Conservation (phyloP, 2,797 vertebrate genomes). For the Acanthopagrus latus region DNA sequence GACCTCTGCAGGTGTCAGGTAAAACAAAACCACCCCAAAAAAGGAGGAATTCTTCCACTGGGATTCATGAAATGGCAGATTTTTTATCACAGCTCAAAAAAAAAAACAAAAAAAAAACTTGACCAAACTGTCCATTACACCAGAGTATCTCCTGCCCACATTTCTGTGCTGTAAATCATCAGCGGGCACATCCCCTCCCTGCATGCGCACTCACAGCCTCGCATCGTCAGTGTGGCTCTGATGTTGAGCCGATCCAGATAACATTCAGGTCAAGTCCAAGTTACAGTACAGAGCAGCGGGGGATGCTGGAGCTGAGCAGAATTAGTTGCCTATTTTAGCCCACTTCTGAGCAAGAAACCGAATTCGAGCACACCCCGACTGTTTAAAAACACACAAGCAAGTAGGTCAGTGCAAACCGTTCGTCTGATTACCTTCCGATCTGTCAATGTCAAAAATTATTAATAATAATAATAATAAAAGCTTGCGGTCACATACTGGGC, state of each 20-base stretch:
- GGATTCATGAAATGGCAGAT: neutral
- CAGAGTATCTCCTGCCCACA: constrained; percentile 8
- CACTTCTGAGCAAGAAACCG: constrained; percentile 14
- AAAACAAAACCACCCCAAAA: neutral
- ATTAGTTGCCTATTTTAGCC: constrained; percentile 35
- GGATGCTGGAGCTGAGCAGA: constrained; percentile 59
- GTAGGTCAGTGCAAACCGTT: constrained; percentile 57
- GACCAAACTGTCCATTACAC: constrained; percentile 28
- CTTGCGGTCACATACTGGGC: constrained; percentile 47
- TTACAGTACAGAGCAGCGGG: constrained; percentile 57
- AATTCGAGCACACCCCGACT: constrained; percentile 1
- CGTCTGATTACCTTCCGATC: constrained; percentile 52
- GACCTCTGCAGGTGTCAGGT: constrained; percentile 46
- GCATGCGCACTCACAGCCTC: constrained; percentile 47
- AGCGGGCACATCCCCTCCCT: constrained; percentile 54
- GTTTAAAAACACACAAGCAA: constrained; percentile 29
- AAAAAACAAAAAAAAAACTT: constrained; percentile 42
- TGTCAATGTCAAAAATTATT: constrained; percentile 78
- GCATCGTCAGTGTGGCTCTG: constrained; percentile 59
- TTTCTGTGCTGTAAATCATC: constrained; percentile 34
- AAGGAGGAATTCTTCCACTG: constrained; percentile 10
- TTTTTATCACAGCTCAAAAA: constrained; percentile 7
- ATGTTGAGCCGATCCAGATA: constrained; percentile 74
- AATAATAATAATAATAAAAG: no score
- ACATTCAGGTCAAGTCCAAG: constrained; percentile 81